A percentile compares a stretch with the other conserved stretches of the same genome.
Evolutionary conservation across 2,113 vertebrate species (phyloP).

Genomic region (Heterotis niloticus): DNA sequence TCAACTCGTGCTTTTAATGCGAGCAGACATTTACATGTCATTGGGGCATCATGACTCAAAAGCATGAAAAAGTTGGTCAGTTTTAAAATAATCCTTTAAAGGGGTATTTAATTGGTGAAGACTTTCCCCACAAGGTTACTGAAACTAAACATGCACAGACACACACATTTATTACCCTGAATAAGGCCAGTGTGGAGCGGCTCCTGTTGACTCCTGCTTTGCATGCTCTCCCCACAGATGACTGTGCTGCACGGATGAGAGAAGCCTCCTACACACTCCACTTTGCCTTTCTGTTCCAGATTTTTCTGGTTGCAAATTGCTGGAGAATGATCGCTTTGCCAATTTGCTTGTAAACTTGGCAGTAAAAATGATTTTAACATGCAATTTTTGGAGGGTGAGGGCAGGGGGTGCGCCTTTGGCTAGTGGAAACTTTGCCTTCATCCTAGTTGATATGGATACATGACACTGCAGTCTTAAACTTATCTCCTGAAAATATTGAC

Average conservation of each 20-base stretch:
- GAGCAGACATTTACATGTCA: background rate
- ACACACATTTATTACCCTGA: background rate
- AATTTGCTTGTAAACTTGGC: background rate
- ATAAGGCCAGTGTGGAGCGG: background rate
- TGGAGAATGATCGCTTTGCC: background rate
- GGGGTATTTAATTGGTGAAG: background rate
- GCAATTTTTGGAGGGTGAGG: background rate
- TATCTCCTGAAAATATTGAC: background rate
- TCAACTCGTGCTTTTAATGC: background rate
- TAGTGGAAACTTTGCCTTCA: background rate
- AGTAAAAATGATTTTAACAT: background rate
- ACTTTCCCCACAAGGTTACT: background rate
- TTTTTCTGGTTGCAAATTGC: background rate
- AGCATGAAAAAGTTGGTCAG: too few species aligned
- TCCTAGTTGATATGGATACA: background rate
- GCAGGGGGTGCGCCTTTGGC: background rate
- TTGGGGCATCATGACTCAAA: too few species aligned
- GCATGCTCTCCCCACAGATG: background rate
- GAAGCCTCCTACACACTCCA: slow-evolving; percentile 3
- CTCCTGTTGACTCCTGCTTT: slow-evolving; percentile 8
- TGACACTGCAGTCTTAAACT: background rate
- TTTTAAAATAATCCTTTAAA: too few species aligned
- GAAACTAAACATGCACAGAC: slow-evolving; percentile 5
- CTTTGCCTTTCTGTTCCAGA: background rate
- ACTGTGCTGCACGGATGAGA: background rate